A percentile compares a stretch with the other conserved stretches of the same genome.
phyloP scores from a whole-genome alignment of 2,797 vertebrate genomes.

The Astyanax mexicanus region DNA sequence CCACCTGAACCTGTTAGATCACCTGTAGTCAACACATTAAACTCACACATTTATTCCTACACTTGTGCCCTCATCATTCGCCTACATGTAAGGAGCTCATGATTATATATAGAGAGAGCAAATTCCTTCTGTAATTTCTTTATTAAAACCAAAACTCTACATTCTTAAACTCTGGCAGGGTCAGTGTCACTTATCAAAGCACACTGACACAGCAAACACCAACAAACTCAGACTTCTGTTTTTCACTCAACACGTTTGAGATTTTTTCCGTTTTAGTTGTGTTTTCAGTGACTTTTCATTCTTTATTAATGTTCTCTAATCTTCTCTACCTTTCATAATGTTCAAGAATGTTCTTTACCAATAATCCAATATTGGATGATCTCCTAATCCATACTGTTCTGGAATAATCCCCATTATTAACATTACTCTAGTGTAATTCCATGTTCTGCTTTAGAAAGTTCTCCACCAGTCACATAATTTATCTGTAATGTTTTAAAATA shows the following conservation, averaged over 20 bases:
- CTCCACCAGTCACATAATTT: too few relatives aligned
- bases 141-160: neutral
- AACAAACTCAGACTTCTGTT: too few relatives aligned
- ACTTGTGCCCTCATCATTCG: neutral
- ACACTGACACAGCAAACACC: too few relatives aligned
- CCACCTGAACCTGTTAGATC: constrained; percentile 42
- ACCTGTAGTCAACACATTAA: neutral
- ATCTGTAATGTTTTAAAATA: too few relatives aligned
- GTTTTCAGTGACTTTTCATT: too few relatives aligned
- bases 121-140: too few relatives aligned
- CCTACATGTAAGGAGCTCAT: too few relatives aligned
- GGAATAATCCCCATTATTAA: neutral
- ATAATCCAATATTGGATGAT: neutral
- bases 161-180: too few relatives aligned
- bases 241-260: too few relatives aligned
- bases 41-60: neutral
- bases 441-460: too few relatives aligned
- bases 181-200: too few relatives aligned
- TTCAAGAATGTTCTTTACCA: neutral
- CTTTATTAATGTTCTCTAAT: too few relatives aligned
- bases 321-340: neutral
- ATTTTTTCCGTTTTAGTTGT: neutral
- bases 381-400: neutral
- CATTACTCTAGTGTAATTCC: neutral
- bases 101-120: neutral